A percentile compares a stretch with the other conserved stretches of the same genome.
Evolutionary conservation across 2,888 invertebrate genomes (phyloP).

Genomic region (Torymus aiolomorphi): DNA sequence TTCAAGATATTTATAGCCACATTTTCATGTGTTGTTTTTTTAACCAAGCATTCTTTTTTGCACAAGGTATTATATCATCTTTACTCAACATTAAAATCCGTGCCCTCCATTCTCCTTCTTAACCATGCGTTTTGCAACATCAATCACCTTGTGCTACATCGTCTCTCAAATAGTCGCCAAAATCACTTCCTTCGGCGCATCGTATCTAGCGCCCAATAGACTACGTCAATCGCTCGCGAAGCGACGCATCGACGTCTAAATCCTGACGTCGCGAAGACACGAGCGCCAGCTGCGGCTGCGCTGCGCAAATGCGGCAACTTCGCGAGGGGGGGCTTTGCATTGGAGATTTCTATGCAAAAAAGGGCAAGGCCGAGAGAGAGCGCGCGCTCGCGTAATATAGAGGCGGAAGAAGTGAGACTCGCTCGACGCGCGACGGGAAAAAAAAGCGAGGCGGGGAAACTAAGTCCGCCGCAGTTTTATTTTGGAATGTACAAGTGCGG

Average conservation of each 20-base stretch:
- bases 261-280: constrained; percentile 40
- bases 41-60: no score
- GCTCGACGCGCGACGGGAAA: background rate
- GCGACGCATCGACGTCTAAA: constrained; percentile 26
- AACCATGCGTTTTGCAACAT: no score
- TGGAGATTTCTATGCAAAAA: constrained; percentile 46
- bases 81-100: no score
- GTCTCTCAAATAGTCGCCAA: no score
- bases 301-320: constrained; percentile 29
- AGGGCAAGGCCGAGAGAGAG: background rate
- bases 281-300: background rate
- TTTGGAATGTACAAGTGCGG: background rate
- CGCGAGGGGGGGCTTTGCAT: constrained; percentile 31
- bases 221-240: background rate
- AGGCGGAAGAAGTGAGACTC: constrained; percentile 1
- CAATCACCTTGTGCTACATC: no score
- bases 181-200: no score
- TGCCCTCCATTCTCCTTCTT: no score
- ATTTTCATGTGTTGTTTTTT: no score
- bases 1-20: no score
- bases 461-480: constrained; percentile 15
- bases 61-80: no score
- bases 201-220: no score
- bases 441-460: background rate
- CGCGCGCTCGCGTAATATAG: background rate